Percentiles rank a stretch among this genome's conserved stretches.
These are phyloP conservation scores for Dinoponera quadriceps DNA, from an alignment of 1,140 invertebrate genomes.

Conservation along the genomic window DNA sequence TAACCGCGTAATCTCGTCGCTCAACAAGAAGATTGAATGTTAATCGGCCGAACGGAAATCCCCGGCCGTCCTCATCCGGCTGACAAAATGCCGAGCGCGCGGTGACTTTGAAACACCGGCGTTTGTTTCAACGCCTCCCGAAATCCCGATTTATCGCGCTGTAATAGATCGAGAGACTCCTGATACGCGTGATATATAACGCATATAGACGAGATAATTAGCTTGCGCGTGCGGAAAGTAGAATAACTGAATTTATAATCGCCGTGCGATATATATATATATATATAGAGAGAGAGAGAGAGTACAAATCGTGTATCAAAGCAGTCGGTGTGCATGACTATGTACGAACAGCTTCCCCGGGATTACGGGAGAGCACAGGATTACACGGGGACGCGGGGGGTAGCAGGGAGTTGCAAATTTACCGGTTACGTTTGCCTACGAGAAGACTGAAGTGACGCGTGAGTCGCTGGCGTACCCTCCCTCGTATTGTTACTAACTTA, in stretches of 20 bases:
- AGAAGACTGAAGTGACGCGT: too few species aligned
- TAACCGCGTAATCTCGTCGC: background rate
- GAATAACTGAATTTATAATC: constrained; percentile 25
- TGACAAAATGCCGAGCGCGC: background rate
- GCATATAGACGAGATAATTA: constrained; percentile 30
- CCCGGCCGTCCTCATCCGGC: too few species aligned
- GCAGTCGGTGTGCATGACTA: too few species aligned
- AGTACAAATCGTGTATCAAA: background rate
- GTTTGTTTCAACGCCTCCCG: background rate
- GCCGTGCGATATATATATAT: background rate
- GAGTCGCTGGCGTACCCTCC: too few species aligned
- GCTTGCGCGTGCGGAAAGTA: background rate
- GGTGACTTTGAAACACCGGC: background rate
- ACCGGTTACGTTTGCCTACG: too few species aligned
- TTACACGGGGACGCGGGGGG: too few species aligned
- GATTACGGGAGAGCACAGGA: too few species aligned
- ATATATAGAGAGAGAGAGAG: too few species aligned
- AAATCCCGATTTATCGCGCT: background rate
- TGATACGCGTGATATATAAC: background rate
- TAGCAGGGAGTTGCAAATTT: too few species aligned
- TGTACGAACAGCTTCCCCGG: too few species aligned
- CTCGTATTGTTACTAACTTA: too few species aligned
- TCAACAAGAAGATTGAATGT: background rate
- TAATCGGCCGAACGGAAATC: background rate
- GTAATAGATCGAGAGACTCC: constrained; percentile 3